phyloP scores from a whole-genome alignment of 2,797 vertebrate genomes.

The Ptychobarbus kaznakovi region DNA sequence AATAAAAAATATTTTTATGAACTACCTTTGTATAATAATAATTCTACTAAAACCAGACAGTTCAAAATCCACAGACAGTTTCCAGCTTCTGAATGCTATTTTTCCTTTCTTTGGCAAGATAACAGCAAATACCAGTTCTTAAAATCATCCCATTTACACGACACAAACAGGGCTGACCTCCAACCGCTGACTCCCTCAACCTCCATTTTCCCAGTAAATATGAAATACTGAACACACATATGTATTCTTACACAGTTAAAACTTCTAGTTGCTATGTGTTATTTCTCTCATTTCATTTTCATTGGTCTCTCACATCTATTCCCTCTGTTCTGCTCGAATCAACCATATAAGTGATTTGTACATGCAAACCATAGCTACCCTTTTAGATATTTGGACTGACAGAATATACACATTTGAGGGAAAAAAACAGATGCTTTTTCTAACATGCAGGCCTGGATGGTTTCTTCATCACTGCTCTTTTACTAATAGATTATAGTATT shows the following conservation, averaged over 20 bases:
- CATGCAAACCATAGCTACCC: conserved; percentile 8
- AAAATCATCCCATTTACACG: conserved; percentile 66
- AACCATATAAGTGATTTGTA: not conserved
- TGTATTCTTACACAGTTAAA: not conserved
- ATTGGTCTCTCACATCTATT: not conserved
- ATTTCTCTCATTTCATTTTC: conserved; percentile 6
- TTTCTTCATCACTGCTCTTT: not conserved
- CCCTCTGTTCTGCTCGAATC: not conserved
- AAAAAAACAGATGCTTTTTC: not conserved
- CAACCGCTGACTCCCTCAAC: conserved; percentile 61
- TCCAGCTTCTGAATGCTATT: not conserved
- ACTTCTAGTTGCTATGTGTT: not conserved
- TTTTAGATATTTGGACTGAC: conserved; percentile 13
- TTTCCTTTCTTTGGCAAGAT: not conserved
- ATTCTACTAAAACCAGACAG: no score
- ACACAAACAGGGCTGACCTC: conserved; percentile 75
- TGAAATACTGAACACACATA: not conserved
- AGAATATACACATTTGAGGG: conserved; percentile 6
- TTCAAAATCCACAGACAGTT: no score
- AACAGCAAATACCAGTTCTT: not conserved
- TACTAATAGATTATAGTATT: not conserved
- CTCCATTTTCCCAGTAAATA: not conserved
- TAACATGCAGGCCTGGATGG: not conserved
- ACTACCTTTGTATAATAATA: not conserved
- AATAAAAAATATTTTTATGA: not conserved